These are phyloP conservation scores for Callinectes sapidus DNA, from an alignment of 2,888 invertebrate genomes.

Conservation along the genomic window DNA sequence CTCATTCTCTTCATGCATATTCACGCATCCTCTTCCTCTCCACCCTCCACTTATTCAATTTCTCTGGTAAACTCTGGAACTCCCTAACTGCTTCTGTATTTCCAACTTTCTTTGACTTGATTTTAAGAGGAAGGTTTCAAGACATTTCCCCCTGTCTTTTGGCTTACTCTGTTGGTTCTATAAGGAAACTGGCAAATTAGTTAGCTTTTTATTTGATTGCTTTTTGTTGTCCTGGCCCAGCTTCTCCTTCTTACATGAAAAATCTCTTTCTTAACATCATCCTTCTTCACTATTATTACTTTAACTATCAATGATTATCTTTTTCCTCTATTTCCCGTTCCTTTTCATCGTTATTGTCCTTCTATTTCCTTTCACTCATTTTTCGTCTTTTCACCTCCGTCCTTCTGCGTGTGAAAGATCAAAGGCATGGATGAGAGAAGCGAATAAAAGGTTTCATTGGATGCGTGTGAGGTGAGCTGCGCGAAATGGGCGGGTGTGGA, in stretches of 20 bases:
- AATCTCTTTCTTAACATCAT: neutral
- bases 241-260: too few relatives aligned
- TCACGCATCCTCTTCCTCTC: neutral
- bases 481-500: neutral
- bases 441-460: constrained; percentile 5
- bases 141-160: too few relatives aligned
- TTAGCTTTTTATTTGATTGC: too few relatives aligned
- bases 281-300: too few relatives aligned
- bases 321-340: neutral
- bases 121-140: too few relatives aligned
- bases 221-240: too few relatives aligned
- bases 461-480: neutral
- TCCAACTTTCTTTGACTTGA: too few relatives aligned
- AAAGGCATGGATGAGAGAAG: neutral
- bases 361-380: neutral
- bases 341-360: neutral
- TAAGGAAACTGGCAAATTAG: too few relatives aligned
- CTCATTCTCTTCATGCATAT: neutral
- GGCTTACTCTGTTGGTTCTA: too few relatives aligned
- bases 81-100: too few relatives aligned
- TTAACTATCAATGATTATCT: too few relatives aligned
- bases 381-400: neutral
- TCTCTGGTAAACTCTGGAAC: too few relatives aligned
- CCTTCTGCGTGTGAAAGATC: neutral
- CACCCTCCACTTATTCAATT: neutral